Conservation (phyloP, 1,140 invertebrate genomes). For the Helicorthomorpha holstii region DNA sequence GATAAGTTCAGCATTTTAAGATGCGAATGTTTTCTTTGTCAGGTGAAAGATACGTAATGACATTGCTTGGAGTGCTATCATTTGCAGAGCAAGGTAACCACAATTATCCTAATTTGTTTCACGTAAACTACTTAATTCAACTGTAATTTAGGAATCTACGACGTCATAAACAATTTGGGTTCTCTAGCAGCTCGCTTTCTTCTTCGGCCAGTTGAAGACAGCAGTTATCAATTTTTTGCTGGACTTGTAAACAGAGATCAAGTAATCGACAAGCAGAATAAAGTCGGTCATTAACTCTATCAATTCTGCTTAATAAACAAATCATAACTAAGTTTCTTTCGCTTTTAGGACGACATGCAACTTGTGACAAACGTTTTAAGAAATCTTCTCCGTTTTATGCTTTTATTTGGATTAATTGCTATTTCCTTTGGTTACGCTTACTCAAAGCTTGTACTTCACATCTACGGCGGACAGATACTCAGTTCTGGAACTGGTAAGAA, state of each 20-base stretch:
- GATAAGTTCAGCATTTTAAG: not conserved
- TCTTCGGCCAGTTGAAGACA: conserved; percentile 93
- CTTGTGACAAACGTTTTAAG: conserved; percentile 61
- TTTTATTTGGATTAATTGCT: conserved; percentile 63
- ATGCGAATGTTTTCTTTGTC: conserved; percentile 9
- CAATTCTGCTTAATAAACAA: too few species aligned
- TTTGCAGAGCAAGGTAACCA: conserved; percentile 75
- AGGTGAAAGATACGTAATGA: conserved; percentile 91
- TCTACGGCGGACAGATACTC: conserved; percentile 74
- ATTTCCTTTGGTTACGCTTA: conserved; percentile 82
- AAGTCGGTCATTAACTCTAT: too few species aligned
- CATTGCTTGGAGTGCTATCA: conserved; percentile 69
- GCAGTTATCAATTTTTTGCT: conserved; percentile 88
- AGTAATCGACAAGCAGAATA: conserved; percentile 45
- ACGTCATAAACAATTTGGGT: conserved; percentile 94
- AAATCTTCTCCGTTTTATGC: conserved; percentile 60
- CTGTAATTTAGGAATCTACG: conserved; percentile 61
- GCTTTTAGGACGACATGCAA: conserved; percentile 44
- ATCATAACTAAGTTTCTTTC: too few species aligned
- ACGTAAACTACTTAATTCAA: too few species aligned
- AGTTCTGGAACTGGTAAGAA: conserved; percentile 34
- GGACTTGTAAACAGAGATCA: conserved; percentile 70
- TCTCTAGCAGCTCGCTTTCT: conserved; percentile 86
- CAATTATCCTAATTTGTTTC: too few species aligned
- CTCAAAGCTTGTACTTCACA: conserved; percentile 55